These are phyloP conservation scores for Epizoanthus stellaris DNA, from an alignment of 92 coral and sea anemone species.

Conservation along the genomic window DNA sequence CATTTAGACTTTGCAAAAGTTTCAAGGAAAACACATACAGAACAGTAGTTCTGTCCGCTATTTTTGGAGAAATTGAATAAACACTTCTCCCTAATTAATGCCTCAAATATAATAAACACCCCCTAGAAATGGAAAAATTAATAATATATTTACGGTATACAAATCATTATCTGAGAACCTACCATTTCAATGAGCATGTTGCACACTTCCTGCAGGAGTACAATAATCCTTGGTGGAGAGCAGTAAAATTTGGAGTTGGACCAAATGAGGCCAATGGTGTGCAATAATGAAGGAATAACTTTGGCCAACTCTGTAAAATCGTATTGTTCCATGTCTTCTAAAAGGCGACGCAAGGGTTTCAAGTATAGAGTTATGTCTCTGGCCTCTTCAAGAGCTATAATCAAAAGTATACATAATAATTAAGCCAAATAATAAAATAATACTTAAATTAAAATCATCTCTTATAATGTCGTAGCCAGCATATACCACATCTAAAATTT, in stretches of 20 bases:
- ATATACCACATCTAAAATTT: no score
- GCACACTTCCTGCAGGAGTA: conserved; percentile 94
- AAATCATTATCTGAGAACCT: conserved; percentile 1
- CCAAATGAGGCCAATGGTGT: conserved; percentile 95
- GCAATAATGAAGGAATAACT: conserved; percentile 89
- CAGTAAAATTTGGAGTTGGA: conserved; percentile 97
- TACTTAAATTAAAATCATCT: no score
- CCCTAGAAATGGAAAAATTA: no score
- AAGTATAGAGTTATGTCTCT: conserved; percentile 90
- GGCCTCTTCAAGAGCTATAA: conserved; percentile 93
- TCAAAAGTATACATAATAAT: neutral
- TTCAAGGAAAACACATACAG: no score
- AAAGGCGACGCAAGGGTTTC: conserved; percentile 89
- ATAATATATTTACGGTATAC: no score
- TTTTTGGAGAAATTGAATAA: no score
- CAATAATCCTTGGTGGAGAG: conserved; percentile 93
- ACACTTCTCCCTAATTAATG: no score
- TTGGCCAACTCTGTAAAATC: conserved; percentile 94
- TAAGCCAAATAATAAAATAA: neutral
- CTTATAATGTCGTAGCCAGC: no score
- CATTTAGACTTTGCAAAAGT: no score
- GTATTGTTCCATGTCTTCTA: conserved; percentile 99
- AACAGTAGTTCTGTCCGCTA: no score
- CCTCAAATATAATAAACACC: no score
- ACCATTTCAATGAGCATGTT: conserved; percentile 99